Percentiles rank a stretch among this genome's conserved stretches.
Evolutionary conservation across 2,113 vertebrate genomes (phyloP).

Genomic region (Centrocercus urophasianus): DNA sequence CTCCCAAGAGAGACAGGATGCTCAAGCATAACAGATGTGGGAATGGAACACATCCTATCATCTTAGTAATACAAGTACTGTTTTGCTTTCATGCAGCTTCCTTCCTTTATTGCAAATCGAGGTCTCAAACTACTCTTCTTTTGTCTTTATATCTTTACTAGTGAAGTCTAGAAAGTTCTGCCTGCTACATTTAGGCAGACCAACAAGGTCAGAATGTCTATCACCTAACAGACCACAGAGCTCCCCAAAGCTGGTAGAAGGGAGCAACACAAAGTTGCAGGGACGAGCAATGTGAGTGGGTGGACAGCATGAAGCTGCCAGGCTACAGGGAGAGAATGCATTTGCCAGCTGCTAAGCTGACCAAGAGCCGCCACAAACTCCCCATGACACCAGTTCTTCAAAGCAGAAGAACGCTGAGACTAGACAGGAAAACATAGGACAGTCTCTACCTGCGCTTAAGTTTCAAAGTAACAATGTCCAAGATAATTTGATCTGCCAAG

Average conservation of each 20-base stretch:
- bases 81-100: neutral
- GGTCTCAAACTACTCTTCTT: neutral
- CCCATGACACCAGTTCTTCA: neutral
- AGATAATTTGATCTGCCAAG: constrained; percentile 37
- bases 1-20: neutral
- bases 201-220: neutral
- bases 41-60: rapidly evolving
- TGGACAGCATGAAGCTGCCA: neutral
- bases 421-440: constrained; percentile 15
- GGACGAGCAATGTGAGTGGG: neutral
- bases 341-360: neutral
- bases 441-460: neutral
- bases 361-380: neutral
- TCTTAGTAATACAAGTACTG: neutral
- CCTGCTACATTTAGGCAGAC: neutral
- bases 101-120: neutral
- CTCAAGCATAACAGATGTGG: neutral
- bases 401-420: neutral
- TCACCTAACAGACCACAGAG: neutral
- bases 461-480: constrained; percentile 15
- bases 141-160: neutral
- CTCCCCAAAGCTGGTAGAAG: neutral
- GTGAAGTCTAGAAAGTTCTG: neutral
- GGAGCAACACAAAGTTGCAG: neutral
- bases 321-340: neutral